Evolutionary conservation across 2,888 invertebrate genomes (phyloP), one percentile per base, ranked within the genome.

Genomic region (Leptura quadrifasciata): DNA sequence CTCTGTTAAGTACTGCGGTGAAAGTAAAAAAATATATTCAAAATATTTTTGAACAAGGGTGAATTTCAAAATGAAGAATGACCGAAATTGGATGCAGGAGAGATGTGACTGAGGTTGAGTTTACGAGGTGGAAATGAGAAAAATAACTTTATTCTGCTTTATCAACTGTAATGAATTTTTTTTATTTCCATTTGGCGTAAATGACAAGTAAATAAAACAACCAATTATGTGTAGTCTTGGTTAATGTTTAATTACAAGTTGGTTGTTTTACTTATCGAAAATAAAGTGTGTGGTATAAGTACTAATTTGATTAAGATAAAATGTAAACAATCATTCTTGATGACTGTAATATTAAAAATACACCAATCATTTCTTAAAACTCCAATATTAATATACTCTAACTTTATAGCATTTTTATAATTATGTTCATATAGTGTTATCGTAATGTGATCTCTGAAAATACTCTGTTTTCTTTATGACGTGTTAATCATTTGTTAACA

Each of bases 281-380:
- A 31, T 54, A 39, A 58, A 57, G 17, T 20, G 69, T 35, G 58
- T 39, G 35, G 58, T 69, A n/a, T n/a, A n/a, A n/a, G n/a, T n/a
- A 55, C 27, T 24, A 55, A 17, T 35, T 58, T 60, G 15, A 21
- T 35, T 39, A 69, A 75, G 70, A 63, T 63, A 67, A 71, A 76
- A 76, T 75, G 63, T 78, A 75, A 82, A 84, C 81, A 83, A 83
- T 82, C 82, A 84, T 82, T 58, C 63, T 63, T 55, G 78, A 79
- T 80, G 80, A 81, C 81, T 80, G 81, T 78, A 74, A 76, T 79
- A 76, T 74, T 76, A 72, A 78, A 81, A 77, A 80, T 81, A 83
- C 82, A 84, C 81, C 82, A 84, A 83, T 83, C 82, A 83, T 82
- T 80, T 84, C 83, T 79, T 78, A 74, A 74, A 81, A 81, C 81